Conservation (phyloP, 1,140 invertebrate genomes). For the Lerema accius region DNA sequence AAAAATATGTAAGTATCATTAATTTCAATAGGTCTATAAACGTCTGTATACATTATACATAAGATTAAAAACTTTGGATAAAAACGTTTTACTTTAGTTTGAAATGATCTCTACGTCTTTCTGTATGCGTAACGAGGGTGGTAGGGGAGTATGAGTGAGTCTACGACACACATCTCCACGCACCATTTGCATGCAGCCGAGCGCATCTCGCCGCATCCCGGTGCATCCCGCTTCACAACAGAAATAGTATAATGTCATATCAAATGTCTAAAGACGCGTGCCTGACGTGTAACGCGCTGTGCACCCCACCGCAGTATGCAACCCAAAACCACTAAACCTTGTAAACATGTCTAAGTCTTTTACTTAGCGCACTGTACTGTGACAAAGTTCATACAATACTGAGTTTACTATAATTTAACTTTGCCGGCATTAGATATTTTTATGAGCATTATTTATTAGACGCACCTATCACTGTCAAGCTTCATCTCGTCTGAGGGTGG, state of each 20-base stretch:
- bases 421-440: background rate
- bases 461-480: background rate
- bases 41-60: too few relatives aligned
- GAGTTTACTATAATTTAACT: background rate
- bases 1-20: too few relatives aligned
- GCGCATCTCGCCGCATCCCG: conserved; percentile 66
- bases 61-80: too few relatives aligned
- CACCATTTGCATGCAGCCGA: conserved; percentile 77
- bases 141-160: conserved; percentile 47
- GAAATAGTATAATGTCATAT: conserved; percentile 81
- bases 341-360: conserved; percentile 42
- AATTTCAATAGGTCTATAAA: too few relatives aligned
- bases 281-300: conserved; percentile 41
- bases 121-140: conserved; percentile 61
- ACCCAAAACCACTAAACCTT: conserved; percentile 60
- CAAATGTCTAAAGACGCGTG: conserved; percentile 69
- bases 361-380: conserved; percentile 23
- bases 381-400: conserved; percentile 25
- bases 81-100: conserved; percentile 13
- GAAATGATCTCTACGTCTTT: conserved; percentile 47
- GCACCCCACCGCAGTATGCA: conserved; percentile 36
- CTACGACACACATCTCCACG: conserved; percentile 75
- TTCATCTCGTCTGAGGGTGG: conserved; percentile 6
- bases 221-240: conserved; percentile 54
- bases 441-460: background rate